Percentiles rank a stretch among this genome's conserved stretches.
Conservation (phyloP, 2,888 invertebrate genomes). For the Phania funesta region DNA sequence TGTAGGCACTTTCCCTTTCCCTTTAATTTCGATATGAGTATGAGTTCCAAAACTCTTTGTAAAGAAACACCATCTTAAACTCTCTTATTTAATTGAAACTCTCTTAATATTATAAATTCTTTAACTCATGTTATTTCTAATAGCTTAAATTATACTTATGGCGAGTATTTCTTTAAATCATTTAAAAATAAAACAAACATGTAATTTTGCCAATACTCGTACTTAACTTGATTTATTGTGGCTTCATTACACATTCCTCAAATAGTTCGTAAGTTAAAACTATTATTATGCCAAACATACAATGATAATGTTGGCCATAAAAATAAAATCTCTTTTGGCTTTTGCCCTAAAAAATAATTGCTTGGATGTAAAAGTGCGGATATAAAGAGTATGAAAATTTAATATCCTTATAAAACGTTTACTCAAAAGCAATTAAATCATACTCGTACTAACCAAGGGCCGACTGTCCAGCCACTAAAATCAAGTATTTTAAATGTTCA, state of each 20-base stretch:
- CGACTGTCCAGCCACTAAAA: slow-evolving; percentile 27
- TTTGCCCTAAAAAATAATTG: slow-evolving; percentile 45
- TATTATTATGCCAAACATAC: slow-evolving; percentile 30
- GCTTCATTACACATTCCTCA: slow-evolving; percentile 77
- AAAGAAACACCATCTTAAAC: too few species aligned
- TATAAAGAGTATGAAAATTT: not conserved
- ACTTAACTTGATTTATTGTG: slow-evolving; percentile 77
- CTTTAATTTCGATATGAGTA: too few species aligned
- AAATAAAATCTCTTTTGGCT: not conserved
- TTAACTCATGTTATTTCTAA: too few species aligned
- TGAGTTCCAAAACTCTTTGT: too few species aligned
- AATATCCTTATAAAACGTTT: slow-evolving; percentile 50
- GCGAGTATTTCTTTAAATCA: too few species aligned
- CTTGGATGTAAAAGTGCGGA: slow-evolving; percentile 50
- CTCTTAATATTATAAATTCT: too few species aligned
- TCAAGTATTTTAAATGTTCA: slow-evolving; percentile 27
- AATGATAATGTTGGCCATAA: slow-evolving; percentile 24
- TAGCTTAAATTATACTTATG: too few species aligned
- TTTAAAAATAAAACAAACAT: not conserved
- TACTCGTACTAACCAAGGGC: slow-evolving; percentile 13
- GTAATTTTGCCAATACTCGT: slow-evolving; percentile 8
- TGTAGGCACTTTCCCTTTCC: too few species aligned
- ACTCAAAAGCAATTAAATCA: slow-evolving; percentile 60
- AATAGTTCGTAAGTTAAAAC: slow-evolving; percentile 27
- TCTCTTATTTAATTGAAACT: too few species aligned